Evolutionary conservation across 2,797 vertebrate genomes (phyloP), one percentile per base, ranked within the genome.

Genomic region (Tarsius wallacei): DNA sequence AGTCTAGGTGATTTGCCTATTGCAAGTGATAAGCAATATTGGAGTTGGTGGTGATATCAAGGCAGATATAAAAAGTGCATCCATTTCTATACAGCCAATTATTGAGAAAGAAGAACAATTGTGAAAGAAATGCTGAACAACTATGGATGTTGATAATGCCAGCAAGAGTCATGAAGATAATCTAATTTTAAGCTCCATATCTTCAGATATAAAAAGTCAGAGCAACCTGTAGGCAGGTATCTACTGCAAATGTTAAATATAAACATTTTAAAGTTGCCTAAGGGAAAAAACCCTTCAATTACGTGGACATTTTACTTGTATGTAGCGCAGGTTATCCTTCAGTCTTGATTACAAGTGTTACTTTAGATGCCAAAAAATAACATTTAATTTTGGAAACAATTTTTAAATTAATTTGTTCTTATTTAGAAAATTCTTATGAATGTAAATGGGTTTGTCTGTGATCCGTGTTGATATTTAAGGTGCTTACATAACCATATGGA

Each of bases 401-500:
- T 97, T 97, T 95, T 95, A 66, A 96, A 96, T 97, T 96, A 96
- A 96, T 97, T 97, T 97, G 87, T 96, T 97, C 96, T 97, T 98
- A 97, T 97, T 97, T 98, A 97, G 97, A 96, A 96, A 95, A 93
- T 97, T 95, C 94, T 94, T 96, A 87, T 92, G 94, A 96, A 98
- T 97, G 94, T 97, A 97, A 98, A 98, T 97, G 96, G 96, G 94
- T 64, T 90, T 98, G 90, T 95, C 97, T 98, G 96, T 97, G 96
- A 97, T 96, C 97, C 96, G 91, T 98, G 94, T 98, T 98, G 98
- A 98, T 98, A 98, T 97, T 97, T 98, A 98, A 98, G 97, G 97
- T 98, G 96, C 95, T 98, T 97, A 96, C 74, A 97, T 97, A 97
- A 98, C 97, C 97, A 98, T 98, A 98, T 98, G 98, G 98, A 97